Conservation (phyloP, 1,140 invertebrate genomes). For the Leucophenga varia region DNA sequence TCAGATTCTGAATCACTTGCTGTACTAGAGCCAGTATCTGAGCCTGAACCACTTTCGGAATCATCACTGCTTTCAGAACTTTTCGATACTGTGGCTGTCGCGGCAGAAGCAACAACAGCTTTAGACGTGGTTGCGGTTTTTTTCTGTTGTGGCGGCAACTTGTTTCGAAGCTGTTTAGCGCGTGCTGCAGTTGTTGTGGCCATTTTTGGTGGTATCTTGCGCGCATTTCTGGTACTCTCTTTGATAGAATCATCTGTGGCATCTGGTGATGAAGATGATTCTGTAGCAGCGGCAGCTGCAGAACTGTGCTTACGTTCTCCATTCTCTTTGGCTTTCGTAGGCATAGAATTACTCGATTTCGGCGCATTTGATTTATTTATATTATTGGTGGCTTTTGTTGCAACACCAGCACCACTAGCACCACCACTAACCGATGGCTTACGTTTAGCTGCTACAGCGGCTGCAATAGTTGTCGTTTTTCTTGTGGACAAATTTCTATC, state of each 20-base stretch:
- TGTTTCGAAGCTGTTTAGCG: constrained; percentile 39
- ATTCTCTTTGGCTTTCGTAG: constrained; percentile 47
- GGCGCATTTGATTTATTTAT: no score
- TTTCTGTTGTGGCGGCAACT: constrained; percentile 31
- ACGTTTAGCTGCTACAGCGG: not conserved
- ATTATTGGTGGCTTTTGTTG: constrained; percentile 35
- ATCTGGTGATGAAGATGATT: constrained; percentile 53
- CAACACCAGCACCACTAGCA: not conserved
- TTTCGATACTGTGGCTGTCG: constrained; percentile 14
- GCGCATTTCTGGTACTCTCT: constrained; percentile 29
- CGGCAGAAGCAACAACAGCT: constrained; percentile 42
- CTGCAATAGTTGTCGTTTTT: not conserved
- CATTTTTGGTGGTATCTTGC: constrained; percentile 42
- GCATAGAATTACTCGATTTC: no score
- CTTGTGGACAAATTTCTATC: no score
- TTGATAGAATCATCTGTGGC: constrained; percentile 35
- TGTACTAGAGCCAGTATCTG: constrained; percentile 10
- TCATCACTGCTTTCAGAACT: not conserved
- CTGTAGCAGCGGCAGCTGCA: constrained; percentile 21
- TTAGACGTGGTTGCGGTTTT: constrained; percentile 25
- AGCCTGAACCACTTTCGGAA: not conserved
- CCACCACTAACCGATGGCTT: not conserved
- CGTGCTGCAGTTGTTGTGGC: constrained; percentile 54
- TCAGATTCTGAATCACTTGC: constrained; percentile 18
- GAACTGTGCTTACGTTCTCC: constrained; percentile 32